Percentiles rank a stretch among this genome's conserved stretches.
phyloP scores from a whole-genome alignment of 2,113 vertebrate genomes.

The Notarius quadriscutis region DNA sequence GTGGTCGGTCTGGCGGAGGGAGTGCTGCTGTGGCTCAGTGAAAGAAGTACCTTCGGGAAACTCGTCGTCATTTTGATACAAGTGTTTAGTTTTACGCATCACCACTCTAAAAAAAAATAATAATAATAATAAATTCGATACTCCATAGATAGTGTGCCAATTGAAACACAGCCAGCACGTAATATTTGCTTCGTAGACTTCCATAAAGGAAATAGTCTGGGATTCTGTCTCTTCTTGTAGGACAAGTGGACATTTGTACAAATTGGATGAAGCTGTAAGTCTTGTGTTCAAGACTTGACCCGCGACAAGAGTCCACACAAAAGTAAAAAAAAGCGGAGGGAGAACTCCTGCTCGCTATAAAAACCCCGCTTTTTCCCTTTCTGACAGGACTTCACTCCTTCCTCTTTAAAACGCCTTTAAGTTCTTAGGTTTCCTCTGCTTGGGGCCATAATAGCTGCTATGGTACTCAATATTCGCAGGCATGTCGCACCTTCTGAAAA shows the following conservation, averaged over 20 bases:
- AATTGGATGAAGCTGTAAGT: not conserved
- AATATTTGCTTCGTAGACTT: not conserved
- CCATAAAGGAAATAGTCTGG: not conserved
- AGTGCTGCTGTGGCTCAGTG: not conserved
- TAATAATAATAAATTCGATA: not conserved
- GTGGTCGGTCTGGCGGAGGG: not conserved
- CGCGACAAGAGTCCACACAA: not conserved
- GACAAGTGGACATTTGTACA: not conserved
- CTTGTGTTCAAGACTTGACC: not conserved
- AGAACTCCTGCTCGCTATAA: constrained; percentile 12
- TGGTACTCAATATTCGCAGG: constrained; percentile 24
- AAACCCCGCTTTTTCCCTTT: not conserved
- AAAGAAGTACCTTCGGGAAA: not conserved
- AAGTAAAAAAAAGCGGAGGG: not conserved
- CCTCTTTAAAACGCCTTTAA: constrained; percentile 31
- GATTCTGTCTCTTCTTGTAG: not conserved
- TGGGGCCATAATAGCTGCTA: not conserved
- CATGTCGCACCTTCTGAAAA: constrained; percentile 34
- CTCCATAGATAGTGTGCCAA: not conserved
- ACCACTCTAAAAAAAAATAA: not conserved
- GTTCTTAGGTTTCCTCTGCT: constrained; percentile 33
- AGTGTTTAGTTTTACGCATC: not conserved
- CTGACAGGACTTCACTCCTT: constrained; percentile 23
- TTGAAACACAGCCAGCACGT: not conserved
- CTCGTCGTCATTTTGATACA: not conserved